Base-by-base conservation (phyloP, 2,113 vertebrate species). In the Hylia prasina region DNA sequence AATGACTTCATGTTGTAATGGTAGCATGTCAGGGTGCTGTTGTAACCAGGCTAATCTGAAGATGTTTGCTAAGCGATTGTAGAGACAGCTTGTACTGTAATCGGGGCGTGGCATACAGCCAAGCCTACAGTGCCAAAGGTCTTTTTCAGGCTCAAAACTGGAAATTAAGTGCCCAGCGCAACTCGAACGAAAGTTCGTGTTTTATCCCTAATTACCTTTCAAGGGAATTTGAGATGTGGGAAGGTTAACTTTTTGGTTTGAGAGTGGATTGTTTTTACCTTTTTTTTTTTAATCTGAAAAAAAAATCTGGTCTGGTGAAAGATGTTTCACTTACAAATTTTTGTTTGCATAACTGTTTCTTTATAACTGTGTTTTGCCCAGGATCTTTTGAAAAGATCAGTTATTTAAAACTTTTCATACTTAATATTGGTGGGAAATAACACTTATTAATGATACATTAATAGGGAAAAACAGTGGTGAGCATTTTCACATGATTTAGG, bases 21-120 rank as follows among this genome's bases (percentile, higher is more conserved):
- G 19, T 15, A 48, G 24, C 0, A 0, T 37, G 21, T 19, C 13
- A 3, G 48, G 48, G 35, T 63, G 51, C 51, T 47, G 51, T 27
- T 79, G 48, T 30, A 33, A 25, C 23, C 44, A 33, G 42, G n/a
- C 35, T 78, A 16, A 22, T 24, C 18, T 40, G 65, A 66, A 78
- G 57, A 9, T 53, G 21, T 57, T 72, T 76, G 31, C 10, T 0
- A 45, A 58, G 30, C 17, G 48, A 37, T 64, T 64, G 23, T 57
- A 30, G 23, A 30, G 15, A 9, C 35, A 44, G 30, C 11, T 72
- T 68, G 11, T 72, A 21, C 35, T 56, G 13, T 21, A 42, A 9
- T 8, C 39, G 28, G n/a, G 28, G 6, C 1, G 4, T 50, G 37
- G 10, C 11, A 42, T 37, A 10, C 2, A 12, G 47, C 16, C 24